Evolutionary conservation across 2,797 vertebrate genomes (phyloP).

Genomic region (Diplodus sargus): DNA sequence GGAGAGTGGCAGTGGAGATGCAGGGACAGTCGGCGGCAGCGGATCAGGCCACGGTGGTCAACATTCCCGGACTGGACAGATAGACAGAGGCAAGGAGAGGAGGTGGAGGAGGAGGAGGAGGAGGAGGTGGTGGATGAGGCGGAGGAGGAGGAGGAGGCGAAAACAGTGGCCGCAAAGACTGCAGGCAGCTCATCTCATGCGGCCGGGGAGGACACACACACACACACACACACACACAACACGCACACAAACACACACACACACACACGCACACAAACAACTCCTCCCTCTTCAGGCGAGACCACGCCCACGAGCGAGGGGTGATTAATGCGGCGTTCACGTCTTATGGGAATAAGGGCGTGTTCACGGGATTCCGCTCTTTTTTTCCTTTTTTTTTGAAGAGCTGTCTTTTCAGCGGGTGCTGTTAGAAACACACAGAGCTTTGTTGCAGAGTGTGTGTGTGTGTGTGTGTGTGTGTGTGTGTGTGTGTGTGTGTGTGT

Average conservation of each 20-base stretch:
- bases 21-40: slow-evolving; percentile 45
- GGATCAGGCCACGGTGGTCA: slow-evolving; percentile 73
- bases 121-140: slow-evolving; percentile 44
- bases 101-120: slow-evolving; percentile 34
- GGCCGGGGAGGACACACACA: slow-evolving; percentile 59
- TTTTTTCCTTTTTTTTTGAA: slow-evolving; percentile 1
- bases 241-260: slow-evolving; percentile 9
- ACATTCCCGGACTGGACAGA: slow-evolving; percentile 72
- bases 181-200: slow-evolving; percentile 77
- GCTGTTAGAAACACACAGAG: neutral
- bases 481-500: no score
- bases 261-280: slow-evolving; percentile 39
- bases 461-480: no score
- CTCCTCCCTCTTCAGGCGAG: slow-evolving; percentile 62
- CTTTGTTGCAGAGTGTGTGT: no score
- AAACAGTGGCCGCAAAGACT: slow-evolving; percentile 69
- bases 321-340: slow-evolving; percentile 74
- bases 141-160: slow-evolving; percentile 53
- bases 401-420: slow-evolving; percentile 9
- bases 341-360: slow-evolving; percentile 64
- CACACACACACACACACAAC: slow-evolving; percentile 14
- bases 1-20: slow-evolving; percentile 39
- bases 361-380: slow-evolving; percentile 41
- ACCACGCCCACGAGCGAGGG: slow-evolving; percentile 66
- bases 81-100: slow-evolving; percentile 30